phyloP scores from a whole-genome alignment of 2,113 vertebrate species.

The Typhlomys cinereus region DNA sequence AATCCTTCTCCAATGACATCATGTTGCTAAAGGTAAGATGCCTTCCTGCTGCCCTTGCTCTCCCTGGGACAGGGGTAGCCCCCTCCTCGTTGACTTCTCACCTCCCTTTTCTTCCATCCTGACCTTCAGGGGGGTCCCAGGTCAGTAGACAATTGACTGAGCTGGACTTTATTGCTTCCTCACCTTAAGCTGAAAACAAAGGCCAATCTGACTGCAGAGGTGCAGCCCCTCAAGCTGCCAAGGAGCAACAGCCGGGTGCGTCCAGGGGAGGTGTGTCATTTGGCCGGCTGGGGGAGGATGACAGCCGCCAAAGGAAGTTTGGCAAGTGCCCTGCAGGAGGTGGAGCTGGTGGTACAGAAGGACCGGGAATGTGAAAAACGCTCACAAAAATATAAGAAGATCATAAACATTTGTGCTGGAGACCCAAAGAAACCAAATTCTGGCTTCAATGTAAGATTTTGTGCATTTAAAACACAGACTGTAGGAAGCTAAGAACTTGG shows the following conservation, averaged over 20 bases:
- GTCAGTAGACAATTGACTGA: neutral
- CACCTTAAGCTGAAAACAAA: conserved; percentile 13
- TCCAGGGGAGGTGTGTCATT: neutral
- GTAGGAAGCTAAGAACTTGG: neutral
- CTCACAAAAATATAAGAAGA: accelerated
- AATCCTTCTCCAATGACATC: neutral
- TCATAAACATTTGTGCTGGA: conserved; percentile 1
- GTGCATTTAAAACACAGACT: neutral
- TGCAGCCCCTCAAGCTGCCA: conserved; percentile 6
- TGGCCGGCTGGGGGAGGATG: neutral
- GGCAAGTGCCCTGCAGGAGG: neutral
- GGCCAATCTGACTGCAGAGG: neutral
- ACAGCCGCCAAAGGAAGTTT: accelerated
- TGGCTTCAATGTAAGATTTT: neutral
- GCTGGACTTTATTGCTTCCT: neutral
- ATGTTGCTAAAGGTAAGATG: conserved; percentile 62
- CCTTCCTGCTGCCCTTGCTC: neutral
- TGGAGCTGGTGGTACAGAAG: neutral
- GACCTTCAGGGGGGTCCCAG: neutral
- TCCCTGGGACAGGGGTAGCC: neutral
- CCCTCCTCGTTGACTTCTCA: too few relatives aligned
- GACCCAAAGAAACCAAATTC: neutral
- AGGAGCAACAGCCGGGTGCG: accelerated
- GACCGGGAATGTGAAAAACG: accelerated
- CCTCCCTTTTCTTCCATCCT: neutral